Evolutionary conservation across 2,113 vertebrate genomes (phyloP).

Genomic region (Axis porcinus): DNA sequence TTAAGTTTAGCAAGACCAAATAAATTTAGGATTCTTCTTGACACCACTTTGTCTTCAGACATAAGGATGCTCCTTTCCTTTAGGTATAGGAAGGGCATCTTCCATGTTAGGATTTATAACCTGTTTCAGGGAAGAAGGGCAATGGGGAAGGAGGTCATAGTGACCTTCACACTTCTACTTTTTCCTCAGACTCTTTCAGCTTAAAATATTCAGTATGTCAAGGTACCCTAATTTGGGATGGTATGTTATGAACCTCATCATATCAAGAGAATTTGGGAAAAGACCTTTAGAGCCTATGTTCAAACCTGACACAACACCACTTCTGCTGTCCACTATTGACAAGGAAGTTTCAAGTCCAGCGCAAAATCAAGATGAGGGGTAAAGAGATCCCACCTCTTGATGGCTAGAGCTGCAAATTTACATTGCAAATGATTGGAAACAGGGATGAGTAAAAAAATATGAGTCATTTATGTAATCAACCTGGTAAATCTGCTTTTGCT

Average conservation of each 20-base stretch:
- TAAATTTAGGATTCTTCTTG: background rate
- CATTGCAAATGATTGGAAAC: background rate
- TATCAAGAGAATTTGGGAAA: background rate
- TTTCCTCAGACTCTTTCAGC: background rate
- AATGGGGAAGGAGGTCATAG: background rate
- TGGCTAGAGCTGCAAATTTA: background rate
- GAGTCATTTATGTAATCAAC: background rate
- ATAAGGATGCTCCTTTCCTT: background rate
- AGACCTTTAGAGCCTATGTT: background rate
- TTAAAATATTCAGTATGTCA: background rate
- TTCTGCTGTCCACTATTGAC: background rate
- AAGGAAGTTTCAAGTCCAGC: background rate
- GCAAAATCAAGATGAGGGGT: background rate
- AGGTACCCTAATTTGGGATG: background rate
- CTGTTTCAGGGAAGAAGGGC: background rate
- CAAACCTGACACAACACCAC: background rate
- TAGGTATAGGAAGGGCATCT: background rate
- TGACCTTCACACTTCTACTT: background rate
- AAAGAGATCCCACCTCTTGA: background rate
- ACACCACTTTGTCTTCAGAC: background rate
- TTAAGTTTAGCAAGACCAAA: background rate
- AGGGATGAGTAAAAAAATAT: background rate
- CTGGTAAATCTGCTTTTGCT: background rate
- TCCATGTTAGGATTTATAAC: background rate
- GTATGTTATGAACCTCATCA: background rate